Percentiles rank a stretch among this genome's conserved stretches.
phyloP scores from a whole-genome alignment of 1,140 invertebrate species.

The Rhyzopertha dominica region DNA sequence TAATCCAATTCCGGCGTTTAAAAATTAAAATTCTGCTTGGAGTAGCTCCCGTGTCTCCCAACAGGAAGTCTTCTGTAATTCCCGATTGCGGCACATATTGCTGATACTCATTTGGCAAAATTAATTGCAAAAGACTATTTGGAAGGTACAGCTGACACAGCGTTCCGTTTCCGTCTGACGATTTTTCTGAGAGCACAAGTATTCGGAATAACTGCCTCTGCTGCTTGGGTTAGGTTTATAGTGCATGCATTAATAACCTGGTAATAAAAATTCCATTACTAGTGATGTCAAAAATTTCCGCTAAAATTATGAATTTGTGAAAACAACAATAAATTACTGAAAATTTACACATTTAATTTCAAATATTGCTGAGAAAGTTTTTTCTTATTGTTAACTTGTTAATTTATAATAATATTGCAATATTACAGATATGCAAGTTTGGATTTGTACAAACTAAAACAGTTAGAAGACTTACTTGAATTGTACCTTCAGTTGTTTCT shows the following conservation, averaged over 20 bases:
- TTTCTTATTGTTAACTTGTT: too few species aligned
- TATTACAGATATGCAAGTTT: too few species aligned
- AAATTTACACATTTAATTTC: too few species aligned
- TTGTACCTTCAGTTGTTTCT: conserved; percentile 1
- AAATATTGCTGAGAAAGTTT: too few species aligned
- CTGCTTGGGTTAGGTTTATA: background rate
- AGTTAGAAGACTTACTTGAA: too few species aligned
- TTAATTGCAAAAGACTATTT: background rate
- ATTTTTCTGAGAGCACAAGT: background rate
- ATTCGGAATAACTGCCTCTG: background rate
- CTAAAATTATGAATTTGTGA: too few species aligned
- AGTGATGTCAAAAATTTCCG: too few species aligned
- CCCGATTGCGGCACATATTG: background rate
- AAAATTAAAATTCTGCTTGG: background rate
- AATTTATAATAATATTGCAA: too few species aligned
- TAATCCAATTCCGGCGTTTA: too few species aligned
- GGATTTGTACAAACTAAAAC: too few species aligned
- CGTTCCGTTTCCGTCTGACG: conserved; percentile 1
- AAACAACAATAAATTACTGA: too few species aligned
- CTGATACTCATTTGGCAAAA: background rate
- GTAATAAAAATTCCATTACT: too few species aligned
- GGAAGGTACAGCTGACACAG: background rate
- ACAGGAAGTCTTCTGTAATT: background rate
- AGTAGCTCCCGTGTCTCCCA: background rate
- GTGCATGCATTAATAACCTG: background rate